Percentiles rank a stretch among this genome's conserved stretches.
Evolutionary conservation across 2,113 vertebrate species (phyloP).

Genomic region (Parotia lawesii): DNA sequence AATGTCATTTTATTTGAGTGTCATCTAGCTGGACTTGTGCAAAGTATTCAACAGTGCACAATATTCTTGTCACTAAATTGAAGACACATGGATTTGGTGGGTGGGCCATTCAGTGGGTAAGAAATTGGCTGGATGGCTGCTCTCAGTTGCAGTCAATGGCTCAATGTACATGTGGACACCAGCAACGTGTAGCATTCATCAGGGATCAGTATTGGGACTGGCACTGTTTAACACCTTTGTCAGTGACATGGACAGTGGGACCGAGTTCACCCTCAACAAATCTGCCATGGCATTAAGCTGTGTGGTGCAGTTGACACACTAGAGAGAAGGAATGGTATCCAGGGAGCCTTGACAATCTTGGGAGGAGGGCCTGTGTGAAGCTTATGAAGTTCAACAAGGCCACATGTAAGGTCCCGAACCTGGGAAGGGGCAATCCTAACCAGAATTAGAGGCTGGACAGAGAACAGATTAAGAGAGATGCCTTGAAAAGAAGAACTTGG

Average conservation of each 20-base stretch:
- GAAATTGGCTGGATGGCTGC: not conserved
- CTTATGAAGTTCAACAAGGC: not conserved
- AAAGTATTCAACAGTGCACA: not conserved
- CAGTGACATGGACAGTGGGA: not conserved
- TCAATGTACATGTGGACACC: not conserved
- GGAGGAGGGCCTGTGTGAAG: not conserved
- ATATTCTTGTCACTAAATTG: too few relatives aligned
- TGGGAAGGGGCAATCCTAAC: not conserved
- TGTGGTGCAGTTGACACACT: not conserved
- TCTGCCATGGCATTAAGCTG: not conserved
- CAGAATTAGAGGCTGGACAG: not conserved
- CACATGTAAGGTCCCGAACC: not conserved
- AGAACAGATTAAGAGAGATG: not conserved
- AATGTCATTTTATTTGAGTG: not conserved
- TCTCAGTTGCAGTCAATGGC: not conserved
- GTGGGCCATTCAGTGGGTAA: not conserved
- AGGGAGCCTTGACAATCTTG: not conserved
- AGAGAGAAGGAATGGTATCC: not conserved
- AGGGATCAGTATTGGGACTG: not conserved
- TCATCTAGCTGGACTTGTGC: not conserved
- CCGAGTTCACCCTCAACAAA: rapidly evolving
- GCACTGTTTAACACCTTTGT: not conserved
- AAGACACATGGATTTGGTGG: not conserved
- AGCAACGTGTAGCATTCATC: not conserved
- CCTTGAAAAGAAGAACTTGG: not conserved